Evolutionary conservation across 1,140 invertebrate species (phyloP).

Genomic region (Ips typographus): DNA sequence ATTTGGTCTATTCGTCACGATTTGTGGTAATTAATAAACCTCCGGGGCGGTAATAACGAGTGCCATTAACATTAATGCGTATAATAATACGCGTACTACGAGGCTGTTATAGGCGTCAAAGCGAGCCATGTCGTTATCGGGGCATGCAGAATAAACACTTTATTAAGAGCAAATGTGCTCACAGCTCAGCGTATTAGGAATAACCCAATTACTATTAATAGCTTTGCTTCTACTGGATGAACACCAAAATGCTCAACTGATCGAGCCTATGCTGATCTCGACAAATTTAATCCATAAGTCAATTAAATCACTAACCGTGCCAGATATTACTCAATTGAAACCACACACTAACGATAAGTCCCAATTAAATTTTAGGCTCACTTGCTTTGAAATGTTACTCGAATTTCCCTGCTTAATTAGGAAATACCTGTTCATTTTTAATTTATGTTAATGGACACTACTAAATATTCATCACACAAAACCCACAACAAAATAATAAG

Average conservation of each 20-base stretch:
- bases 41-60: conserved; percentile 36
- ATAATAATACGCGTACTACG: conserved; percentile 34
- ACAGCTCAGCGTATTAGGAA: conserved; percentile 37
- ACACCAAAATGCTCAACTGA: conserved; percentile 1
- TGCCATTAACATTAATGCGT: conserved; percentile 39
- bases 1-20: conserved; percentile 39
- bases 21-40: conserved; percentile 39
- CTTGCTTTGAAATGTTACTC: too few relatives aligned
- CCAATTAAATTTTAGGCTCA: too few relatives aligned
- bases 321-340: too few relatives aligned
- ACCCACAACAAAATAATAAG: too few relatives aligned
- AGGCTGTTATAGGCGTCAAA: conserved; percentile 38
- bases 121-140: conserved; percentile 35
- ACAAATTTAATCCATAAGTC: background rate
- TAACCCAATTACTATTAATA: conserved; percentile 38
- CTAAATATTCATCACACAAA: too few relatives aligned
- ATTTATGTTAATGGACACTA: too few relatives aligned
- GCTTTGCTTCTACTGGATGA: conserved; percentile 27
- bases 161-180: conserved; percentile 38
- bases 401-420: too few relatives aligned
- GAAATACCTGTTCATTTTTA: too few relatives aligned
- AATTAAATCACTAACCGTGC: background rate
- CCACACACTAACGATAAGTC: too few relatives aligned
- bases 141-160: conserved; percentile 38
- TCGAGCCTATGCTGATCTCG: background rate